Base-by-base conservation (phyloP, 2,888 invertebrate species). In the Sphinx pinastri region DNA sequence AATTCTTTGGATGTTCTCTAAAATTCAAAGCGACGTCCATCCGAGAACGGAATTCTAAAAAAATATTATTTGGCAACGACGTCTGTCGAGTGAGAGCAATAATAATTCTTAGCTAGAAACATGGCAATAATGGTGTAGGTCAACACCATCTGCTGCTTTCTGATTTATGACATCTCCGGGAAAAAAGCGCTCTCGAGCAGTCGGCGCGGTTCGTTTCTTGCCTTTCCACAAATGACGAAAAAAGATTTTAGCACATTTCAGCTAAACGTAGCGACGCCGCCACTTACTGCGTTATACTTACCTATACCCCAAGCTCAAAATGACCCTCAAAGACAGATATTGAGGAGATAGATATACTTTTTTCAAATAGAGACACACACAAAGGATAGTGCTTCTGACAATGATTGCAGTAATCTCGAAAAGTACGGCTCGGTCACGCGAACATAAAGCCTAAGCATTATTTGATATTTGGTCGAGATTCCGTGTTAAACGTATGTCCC, bases 71-170 rank as follows among this genome's bases (percentile, higher is more conserved):
- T 79, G 81, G 81, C 80, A 84, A 81, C 79, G 81, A 77, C 77
- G 74, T 81, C 80, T 73, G 79, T 74, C 78, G 84, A 88, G 79
- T 80, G 80, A 79, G 81, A 79, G 84, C 79, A 84, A 88, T 89
- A 90, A 90, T 90, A 89, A 89, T 88, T 89, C 88, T 89, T 86
- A 83, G 88, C 84, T 86, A 81, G 88, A 82, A 87, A 89, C 89
- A 90, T 87, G 84, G 90, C 89, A 90, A 91, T 91, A 91, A 90
- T 90, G 87, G 90, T 88, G 82, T 83, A 88, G 91, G 90, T 90
- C 91, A 91, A 90, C 90, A 88, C 88, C 92, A 92, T 90, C 88
- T 91, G 92, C 86, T 84, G 89, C 89, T 87, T 75, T 75, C 88
- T 92, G 91, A 92, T 92, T 91, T 92, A 92, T 90, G 88, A 89